A percentile compares a stretch with the other conserved stretches of the same genome.
phyloP scores from a whole-genome alignment of 2,888 invertebrate species.

The Drosophila basisetae region DNA sequence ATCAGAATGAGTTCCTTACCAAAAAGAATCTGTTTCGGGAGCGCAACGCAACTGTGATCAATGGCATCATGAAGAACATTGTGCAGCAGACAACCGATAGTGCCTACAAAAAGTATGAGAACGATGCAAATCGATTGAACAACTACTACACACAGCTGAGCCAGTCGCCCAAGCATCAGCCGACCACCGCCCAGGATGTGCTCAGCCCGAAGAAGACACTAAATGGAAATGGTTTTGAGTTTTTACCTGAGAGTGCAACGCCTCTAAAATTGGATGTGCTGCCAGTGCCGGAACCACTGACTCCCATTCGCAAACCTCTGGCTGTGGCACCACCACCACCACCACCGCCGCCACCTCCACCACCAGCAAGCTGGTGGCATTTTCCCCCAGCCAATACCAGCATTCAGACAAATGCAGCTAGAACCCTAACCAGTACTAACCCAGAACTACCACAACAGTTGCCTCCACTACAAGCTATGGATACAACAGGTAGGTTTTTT shows the following conservation, averaged over 20 bases:
- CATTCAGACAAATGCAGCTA: slow-evolving; percentile 50
- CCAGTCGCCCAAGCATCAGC: slow-evolving; percentile 82
- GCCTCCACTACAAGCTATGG: slow-evolving; percentile 26
- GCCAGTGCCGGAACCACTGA: slow-evolving; percentile 58
- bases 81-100: slow-evolving; percentile 61
- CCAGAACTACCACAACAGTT: slow-evolving; percentile 18
- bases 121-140: slow-evolving; percentile 84
- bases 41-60: slow-evolving; percentile 83
- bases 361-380: slow-evolving; percentile 75
- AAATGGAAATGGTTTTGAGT: slow-evolving; percentile 75
- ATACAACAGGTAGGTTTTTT: slow-evolving; percentile 59
- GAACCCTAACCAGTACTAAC: slow-evolving; percentile 62
- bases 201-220: slow-evolving; percentile 79
- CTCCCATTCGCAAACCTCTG: slow-evolving; percentile 61
- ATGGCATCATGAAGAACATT: slow-evolving; percentile 84
- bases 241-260: slow-evolving; percentile 46
- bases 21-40: slow-evolving; percentile 84
- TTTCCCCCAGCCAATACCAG: slow-evolving; percentile 45
- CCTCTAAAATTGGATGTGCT: slow-evolving; percentile 55
- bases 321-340: slow-evolving; percentile 49
- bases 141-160: slow-evolving; percentile 83
- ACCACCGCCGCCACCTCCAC: slow-evolving; percentile 80
- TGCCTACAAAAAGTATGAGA: slow-evolving; percentile 84
- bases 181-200: slow-evolving; percentile 44
- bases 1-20: slow-evolving; percentile 82